Percentiles rank a stretch among this genome's conserved stretches.
These are phyloP conservation scores for Propithecus perrieri DNA, from an alignment of 2,797 vertebrate species.

Conservation along the genomic window DNA sequence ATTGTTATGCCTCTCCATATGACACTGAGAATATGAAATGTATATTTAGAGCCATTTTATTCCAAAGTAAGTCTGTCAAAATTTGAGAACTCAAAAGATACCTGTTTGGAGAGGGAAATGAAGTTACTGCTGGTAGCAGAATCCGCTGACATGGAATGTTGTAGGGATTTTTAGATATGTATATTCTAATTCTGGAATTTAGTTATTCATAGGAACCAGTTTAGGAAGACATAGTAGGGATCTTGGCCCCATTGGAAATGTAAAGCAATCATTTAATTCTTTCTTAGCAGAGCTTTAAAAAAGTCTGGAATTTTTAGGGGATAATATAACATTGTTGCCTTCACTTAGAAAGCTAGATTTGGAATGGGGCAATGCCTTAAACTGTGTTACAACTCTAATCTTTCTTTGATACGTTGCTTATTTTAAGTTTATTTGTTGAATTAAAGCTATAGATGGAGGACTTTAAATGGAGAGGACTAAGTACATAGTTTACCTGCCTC, in stretches of 20 bases:
- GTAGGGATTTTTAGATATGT: neutral
- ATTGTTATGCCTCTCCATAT: neutral
- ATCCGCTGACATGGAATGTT: neutral
- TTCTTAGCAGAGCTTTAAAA: neutral
- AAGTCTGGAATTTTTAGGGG: neutral
- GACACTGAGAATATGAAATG: neutral
- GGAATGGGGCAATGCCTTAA: neutral
- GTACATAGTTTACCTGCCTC: neutral
- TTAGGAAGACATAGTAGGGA: neutral
- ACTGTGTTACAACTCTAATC: neutral
- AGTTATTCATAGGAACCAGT: neutral
- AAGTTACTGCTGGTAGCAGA: neutral
- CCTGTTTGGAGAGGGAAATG: neutral
- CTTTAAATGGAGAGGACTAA: neutral
- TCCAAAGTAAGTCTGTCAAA: constrained; percentile 18
- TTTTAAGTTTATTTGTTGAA: neutral
- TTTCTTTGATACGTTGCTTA: neutral
- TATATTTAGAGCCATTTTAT: neutral
- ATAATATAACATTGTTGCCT: neutral
- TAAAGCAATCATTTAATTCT: neutral
- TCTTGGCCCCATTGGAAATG: neutral
- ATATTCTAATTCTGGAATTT: neutral
- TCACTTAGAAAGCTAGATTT: neutral
- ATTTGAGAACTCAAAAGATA: neutral
- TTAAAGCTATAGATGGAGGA: neutral